Percentiles rank a stretch among this genome's conserved stretches.
Evolutionary conservation across 1,140 invertebrate species (phyloP).

Genomic region (Achroia grisella): DNA sequence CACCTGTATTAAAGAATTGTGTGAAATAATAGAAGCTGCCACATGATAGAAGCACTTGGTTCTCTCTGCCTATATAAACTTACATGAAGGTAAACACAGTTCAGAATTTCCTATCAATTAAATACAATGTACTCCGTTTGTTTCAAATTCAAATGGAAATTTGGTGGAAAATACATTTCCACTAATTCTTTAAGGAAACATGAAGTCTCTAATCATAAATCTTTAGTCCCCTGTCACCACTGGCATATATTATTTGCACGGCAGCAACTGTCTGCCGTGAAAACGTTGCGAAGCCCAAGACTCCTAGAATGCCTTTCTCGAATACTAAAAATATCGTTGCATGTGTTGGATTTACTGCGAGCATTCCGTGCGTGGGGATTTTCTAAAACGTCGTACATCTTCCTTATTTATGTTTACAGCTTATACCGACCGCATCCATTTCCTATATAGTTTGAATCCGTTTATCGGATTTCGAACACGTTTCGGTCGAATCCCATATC

Average conservation of each 20-base stretch:
- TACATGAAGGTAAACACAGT: too few relatives aligned
- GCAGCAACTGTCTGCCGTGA: not conserved
- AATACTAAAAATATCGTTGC: constrained; percentile 57
- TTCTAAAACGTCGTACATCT: constrained; percentile 67
- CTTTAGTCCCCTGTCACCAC: too few relatives aligned
- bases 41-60: too few relatives aligned
- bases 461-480: constrained; percentile 68
- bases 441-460: constrained; percentile 61
- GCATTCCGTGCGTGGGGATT: constrained; percentile 56
- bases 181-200: too few relatives aligned
- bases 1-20: too few relatives aligned
- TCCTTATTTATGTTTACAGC: constrained; percentile 70
- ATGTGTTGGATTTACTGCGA: constrained; percentile 48
- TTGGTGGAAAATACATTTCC: too few relatives aligned
- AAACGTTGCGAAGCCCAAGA: not conserved
- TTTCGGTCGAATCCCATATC: constrained; percentile 50
- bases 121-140: too few relatives aligned
- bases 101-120: too few relatives aligned
- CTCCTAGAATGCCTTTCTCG: constrained; percentile 9
- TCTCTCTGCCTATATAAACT: too few relatives aligned
- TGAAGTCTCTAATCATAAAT: too few relatives aligned
- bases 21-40: too few relatives aligned
- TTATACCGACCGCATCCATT: constrained; percentile 51
- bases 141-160: too few relatives aligned
- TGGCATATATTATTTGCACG: constrained; percentile 1